phyloP scores from a whole-genome alignment of 2,113 vertebrate genomes.

The Scomber scombrus region DNA sequence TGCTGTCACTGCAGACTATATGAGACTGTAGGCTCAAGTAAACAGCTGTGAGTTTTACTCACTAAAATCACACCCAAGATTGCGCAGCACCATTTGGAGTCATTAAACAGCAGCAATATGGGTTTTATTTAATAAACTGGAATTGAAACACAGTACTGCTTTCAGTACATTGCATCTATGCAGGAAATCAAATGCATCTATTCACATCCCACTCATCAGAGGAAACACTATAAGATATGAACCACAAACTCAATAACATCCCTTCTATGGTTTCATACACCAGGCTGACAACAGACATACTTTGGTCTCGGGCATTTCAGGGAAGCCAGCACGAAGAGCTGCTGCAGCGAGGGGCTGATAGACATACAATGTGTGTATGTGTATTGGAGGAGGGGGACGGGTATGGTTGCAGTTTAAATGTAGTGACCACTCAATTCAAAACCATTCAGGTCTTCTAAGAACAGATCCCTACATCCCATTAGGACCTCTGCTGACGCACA shows the following conservation, averaged over 20 bases:
- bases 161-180: slow-evolving; percentile 15
- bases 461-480: slow-evolving; percentile 79
- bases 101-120: slow-evolving; percentile 45
- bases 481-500: slow-evolving; percentile 77
- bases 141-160: slow-evolving; percentile 27
- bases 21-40: slow-evolving; percentile 38
- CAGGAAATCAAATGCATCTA: slow-evolving; percentile 42
- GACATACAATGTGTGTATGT: not conserved
- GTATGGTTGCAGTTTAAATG: slow-evolving; percentile 65
- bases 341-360: slow-evolving; percentile 3
- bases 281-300: slow-evolving; percentile 31
- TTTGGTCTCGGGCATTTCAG: slow-evolving; percentile 39
- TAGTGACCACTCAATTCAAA: slow-evolving; percentile 74
- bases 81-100: slow-evolving; percentile 33
- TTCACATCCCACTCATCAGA: slow-evolving; percentile 18
- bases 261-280: slow-evolving; percentile 6
- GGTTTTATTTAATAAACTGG: slow-evolving; percentile 39
- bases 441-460: slow-evolving; percentile 77
- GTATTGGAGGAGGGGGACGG: not conserved
- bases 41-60: slow-evolving; percentile 60
- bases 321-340: slow-evolving; percentile 40
- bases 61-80: slow-evolving; percentile 53
- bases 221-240: slow-evolving; percentile 23
- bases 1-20: slow-evolving; percentile 38
- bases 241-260: slow-evolving; percentile 36